Evolutionary conservation across 2,797 vertebrate species (phyloP).

Genomic region (Fratercula arctica): DNA sequence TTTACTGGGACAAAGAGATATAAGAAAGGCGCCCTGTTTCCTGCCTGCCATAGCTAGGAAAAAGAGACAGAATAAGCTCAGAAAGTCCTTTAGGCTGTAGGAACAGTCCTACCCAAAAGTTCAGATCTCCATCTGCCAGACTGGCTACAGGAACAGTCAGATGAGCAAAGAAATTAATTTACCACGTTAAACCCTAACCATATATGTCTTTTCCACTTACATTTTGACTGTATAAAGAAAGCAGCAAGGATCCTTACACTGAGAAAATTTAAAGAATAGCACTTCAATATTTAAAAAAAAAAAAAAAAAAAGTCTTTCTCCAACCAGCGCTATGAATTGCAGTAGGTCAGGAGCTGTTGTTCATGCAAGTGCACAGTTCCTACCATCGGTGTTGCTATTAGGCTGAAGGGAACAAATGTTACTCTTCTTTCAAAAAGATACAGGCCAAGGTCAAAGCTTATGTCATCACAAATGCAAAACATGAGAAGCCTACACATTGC

Average conservation of each 20-base stretch:
- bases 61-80: background rate
- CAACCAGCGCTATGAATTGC: background rate
- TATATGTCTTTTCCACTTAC: background rate
- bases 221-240: background rate
- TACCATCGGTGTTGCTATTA: background rate
- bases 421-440: slow-evolving; percentile 43
- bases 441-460: slow-evolving; percentile 71
- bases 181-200: background rate
- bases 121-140: background rate
- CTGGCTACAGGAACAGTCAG: background rate
- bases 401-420: slow-evolving; percentile 31
- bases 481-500: slow-evolving; percentile 33
- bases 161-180: background rate
- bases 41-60: background rate
- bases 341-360: slow-evolving; percentile 15
- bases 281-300: background rate
- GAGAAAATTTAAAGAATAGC: background rate
- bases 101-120: background rate
- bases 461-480: slow-evolving; percentile 61
- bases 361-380: background rate
- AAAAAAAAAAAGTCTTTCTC: background rate
- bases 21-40: background rate
- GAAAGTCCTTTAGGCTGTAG: background rate
- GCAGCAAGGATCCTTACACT: background rate
- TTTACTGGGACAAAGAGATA: background rate